Evolutionary conservation across 1,140 invertebrate species (phyloP).

Genomic region (Aphis craccivora): DNA sequence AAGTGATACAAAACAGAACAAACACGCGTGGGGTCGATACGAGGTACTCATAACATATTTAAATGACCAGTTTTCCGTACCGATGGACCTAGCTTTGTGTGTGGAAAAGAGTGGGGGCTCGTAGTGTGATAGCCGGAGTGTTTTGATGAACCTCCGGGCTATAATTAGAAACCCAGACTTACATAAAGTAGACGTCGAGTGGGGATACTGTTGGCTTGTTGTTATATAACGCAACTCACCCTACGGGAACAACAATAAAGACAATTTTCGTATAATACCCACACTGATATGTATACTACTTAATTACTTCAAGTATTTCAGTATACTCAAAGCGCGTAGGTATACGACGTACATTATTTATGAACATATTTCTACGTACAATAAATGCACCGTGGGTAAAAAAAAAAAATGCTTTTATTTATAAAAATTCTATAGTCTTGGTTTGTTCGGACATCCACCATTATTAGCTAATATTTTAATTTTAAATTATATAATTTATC

Average conservation of each 20-base stretch:
- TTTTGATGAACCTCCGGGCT: constrained; percentile 37
- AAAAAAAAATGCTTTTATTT: background rate
- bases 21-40: background rate
- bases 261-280: background rate
- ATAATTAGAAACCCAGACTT: constrained; percentile 26
- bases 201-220: background rate
- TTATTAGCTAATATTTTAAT: background rate
- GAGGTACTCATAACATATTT: background rate
- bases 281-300: background rate
- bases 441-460: background rate
- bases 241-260: background rate
- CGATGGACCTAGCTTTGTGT: background rate
- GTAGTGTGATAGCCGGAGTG: background rate
- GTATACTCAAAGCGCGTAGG: background rate
- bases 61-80: background rate
- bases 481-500: background rate
- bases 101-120: background rate
- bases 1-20: background rate
- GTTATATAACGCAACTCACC: background rate
- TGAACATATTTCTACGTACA: background rate
- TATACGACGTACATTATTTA: background rate
- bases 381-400: background rate
- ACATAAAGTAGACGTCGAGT: background rate
- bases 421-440: background rate
- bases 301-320: constrained; percentile 1